Evolutionary conservation across 2,888 invertebrate species (phyloP), one percentile per base, ranked within the genome.

Genomic region (Synanthedon andrenaeformis): DNA sequence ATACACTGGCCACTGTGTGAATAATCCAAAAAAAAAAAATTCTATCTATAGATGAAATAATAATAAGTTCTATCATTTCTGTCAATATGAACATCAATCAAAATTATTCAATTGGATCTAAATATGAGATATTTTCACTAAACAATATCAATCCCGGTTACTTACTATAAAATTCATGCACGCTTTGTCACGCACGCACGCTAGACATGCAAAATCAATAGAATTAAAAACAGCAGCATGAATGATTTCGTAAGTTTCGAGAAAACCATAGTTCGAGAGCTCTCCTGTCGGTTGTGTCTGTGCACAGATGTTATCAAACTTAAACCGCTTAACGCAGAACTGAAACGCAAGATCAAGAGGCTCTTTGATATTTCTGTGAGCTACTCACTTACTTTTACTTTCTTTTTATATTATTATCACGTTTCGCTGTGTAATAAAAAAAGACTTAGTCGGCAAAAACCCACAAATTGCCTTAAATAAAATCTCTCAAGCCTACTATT

Each of bases 231-330:
- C 59, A 59, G 52, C 69, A 82, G 65, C 68, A 87, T 85, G 86
- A 78, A 86, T 64, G 84, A 87, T 68, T 85, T 81, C 69, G 61
- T 67, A 12, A 74, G 63, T 68, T 75, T 85, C 48, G 87, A 85
- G 59, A 86, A 84, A 72, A 75, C 71, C 54, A 81, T 86, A 67
- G 84, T 87, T 55, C 82, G 86, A 53, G 87, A 87, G 67, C 69
- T 86, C 58, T 81, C 87, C 19, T 87, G 87, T 66, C 79, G 87
- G 41, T 63, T 87, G 61, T 87, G 87, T 67, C 64, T 87, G 50
- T 85, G 86, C 63, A 79, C 75, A n/a, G 87, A 87, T 63, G 81
- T 84, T 17, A 74, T 79, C 48, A 85, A 82, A 66, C 65, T 87
- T 35, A 87, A 86, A 56, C 85, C 87, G 5, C 72, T 87, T 11